Percentiles rank a stretch among this genome's conserved stretches.
These are phyloP conservation scores for Isichthys henryi DNA, from an alignment of 2,113 vertebrate species.

Conservation along the genomic window DNA sequence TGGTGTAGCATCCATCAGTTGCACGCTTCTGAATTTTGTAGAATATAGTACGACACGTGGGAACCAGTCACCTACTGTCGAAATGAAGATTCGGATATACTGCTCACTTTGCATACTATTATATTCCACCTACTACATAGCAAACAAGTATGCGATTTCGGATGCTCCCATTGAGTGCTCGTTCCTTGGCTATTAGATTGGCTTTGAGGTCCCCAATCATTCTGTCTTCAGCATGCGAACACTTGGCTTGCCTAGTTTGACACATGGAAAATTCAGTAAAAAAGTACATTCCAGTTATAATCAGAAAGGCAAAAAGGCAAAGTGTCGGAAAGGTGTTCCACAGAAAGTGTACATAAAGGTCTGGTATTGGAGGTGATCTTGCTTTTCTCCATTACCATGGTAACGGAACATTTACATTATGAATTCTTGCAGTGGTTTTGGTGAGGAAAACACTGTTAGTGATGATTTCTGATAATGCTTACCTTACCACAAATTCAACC, in stretches of 20 bases:
- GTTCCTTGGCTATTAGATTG: background rate
- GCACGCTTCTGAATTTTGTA: background rate
- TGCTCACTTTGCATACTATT: background rate
- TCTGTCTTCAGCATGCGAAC: background rate
- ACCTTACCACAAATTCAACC: background rate
- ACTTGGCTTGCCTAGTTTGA: background rate
- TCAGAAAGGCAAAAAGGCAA: background rate
- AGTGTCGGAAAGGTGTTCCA: background rate
- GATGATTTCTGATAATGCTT: background rate
- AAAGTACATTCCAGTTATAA: background rate
- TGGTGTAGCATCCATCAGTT: background rate
- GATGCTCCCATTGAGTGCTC: background rate
- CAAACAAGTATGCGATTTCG: background rate
- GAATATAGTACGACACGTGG: background rate
- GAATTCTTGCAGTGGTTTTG: slow-evolving; percentile 4
- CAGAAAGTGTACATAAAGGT: background rate
- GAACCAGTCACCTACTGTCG: background rate
- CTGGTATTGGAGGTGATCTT: background rate
- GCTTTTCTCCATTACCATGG: slow-evolving; percentile 12
- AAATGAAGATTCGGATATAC: background rate
- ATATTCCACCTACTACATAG: background rate
- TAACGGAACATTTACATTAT: background rate
- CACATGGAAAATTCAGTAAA: background rate
- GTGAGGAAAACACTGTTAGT: background rate
- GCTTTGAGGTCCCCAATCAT: background rate